Evolutionary conservation across 2,888 invertebrate genomes (phyloP), one percentile per base, ranked within the genome.

Genomic region (Apotomis betuletana): DNA sequence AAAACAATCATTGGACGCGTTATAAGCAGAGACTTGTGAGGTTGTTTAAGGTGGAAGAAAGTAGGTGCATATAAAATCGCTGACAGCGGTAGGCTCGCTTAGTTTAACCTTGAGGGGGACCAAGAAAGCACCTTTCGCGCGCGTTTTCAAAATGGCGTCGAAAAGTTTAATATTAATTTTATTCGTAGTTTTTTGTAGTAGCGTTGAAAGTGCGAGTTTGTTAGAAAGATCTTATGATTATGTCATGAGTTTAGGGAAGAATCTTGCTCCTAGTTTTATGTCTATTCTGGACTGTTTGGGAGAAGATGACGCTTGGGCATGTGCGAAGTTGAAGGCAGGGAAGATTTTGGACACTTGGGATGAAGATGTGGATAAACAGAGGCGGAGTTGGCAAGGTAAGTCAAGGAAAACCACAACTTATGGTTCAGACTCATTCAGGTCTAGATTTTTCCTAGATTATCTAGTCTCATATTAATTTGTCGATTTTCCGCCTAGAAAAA

Each of bases 321-420:
- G 95, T 88, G 94, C 94, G 4, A 90, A 90, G 52, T 89, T 93
- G 74, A 94, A 93, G 75, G 94, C 94, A 3, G 94, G 92, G 57
- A 93, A 92, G 65, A 86, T 95, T 58, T 83, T 95, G 77, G 91
- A 92, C 70, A 78, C 79, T 0, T 93, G 90, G 90, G 86, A 87
- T 2, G 82, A 85, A 13, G 85, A 90, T 5, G 86, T 93, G 3
- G 80, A 91, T 0, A 83, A 86, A 13, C 90, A 94, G 46, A 78
- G 91, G 71, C 81, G 82, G 64, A 82, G 78, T 61, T 93, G 93
- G 93, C 89, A 87, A 85, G 90, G 94, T 94, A 79, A 79, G 81
- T 62, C 64, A 55, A 72, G 38, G 27, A 27, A 27, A 27, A 2
- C 27, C 27, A 27, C 27, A 27, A 27, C 27, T 27, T 27, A 27